phyloP scores from a whole-genome alignment of 1,140 invertebrate genomes.

The Tetraneura akinire region DNA sequence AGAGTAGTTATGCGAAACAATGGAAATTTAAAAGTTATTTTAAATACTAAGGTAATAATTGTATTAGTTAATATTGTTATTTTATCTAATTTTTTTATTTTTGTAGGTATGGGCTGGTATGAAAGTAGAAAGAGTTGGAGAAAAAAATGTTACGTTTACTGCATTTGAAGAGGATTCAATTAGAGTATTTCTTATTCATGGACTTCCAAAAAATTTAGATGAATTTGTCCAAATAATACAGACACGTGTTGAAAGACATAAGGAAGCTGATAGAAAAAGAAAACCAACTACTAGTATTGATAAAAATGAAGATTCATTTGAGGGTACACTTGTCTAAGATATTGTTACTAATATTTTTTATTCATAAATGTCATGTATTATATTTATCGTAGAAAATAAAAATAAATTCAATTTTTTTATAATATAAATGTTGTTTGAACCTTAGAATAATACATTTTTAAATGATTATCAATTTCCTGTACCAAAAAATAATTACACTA shows the following conservation, averaged over 20 bases:
- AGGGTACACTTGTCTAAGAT: conserved; percentile 26
- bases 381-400: conserved; percentile 28
- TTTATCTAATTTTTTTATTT: conserved; percentile 53
- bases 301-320: conserved; percentile 25
- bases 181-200: conserved; percentile 35
- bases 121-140: conserved; percentile 81
- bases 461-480: neutral
- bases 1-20: conserved; percentile 82
- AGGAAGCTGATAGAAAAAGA: conserved; percentile 34
- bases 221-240: conserved; percentile 25
- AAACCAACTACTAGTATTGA: neutral
- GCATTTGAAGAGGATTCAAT: conserved; percentile 72
- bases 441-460: conserved; percentile 2
- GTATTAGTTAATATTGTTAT: neutral
- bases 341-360: neutral
- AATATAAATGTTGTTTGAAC: conserved; percentile 12
- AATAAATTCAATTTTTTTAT: conserved; percentile 24
- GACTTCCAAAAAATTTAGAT: conserved; percentile 32
- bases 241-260: conserved; percentile 37
- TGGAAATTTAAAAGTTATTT: conserved; percentile 82
- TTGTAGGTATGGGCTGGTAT: conserved; percentile 83
- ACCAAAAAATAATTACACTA: neutral
- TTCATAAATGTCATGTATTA: neutral
- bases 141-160: conserved; percentile 84
- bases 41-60: conserved; percentile 82